Base-by-base conservation (phyloP, 2,888 invertebrate genomes). In the Gnatocerus cornutus region DNA sequence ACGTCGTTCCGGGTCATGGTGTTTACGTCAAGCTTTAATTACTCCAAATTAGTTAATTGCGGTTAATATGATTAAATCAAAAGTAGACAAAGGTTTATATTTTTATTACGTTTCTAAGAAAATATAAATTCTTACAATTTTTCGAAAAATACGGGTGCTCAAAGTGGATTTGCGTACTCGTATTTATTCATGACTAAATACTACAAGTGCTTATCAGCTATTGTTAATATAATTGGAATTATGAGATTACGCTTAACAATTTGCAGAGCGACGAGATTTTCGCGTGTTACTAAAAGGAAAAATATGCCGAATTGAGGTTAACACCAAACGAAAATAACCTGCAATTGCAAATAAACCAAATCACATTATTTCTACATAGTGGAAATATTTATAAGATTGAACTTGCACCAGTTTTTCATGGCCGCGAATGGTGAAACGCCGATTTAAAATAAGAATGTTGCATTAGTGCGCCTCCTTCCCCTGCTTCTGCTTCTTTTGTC, bases 401-500 rank as follows among this genome's bases (percentile, higher is more conserved):
- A 63, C 63, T 68, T 68, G 68, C 68, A 68, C 68, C 56, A 68
- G 56, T 43, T 67, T 67, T 67, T 68, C 48, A 63, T 50, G 56
- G 62, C 30, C 56, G 53, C 37, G 13, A 10, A 65, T 65, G 41
- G 14, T 43, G 52, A 41, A 53, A 63, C 53, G 30, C 21, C 21
- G 10, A 30, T 5, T 12, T 56, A 56, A 65, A 56, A 56, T 14
- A 13, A 33, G 53, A 33, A 50, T 50, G 48, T 29, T 45, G 53
- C 41, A 27, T 41, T 45, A 10, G 48, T 48, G 43, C 52, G 50
- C 63, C 7, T 68, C 61, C 10, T 70, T 67, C 7, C 55, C 50
- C 41, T 48, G 14, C 14, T 75, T 75, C 39, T 77, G 74, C 69
- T 84, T 85, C 73, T 86, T 85, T 66, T 87, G 86, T 59, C 86